These are phyloP conservation scores for Microcebus lehilahytsara DNA, from an alignment of 2,113 vertebrate species.

Conservation along the genomic window DNA sequence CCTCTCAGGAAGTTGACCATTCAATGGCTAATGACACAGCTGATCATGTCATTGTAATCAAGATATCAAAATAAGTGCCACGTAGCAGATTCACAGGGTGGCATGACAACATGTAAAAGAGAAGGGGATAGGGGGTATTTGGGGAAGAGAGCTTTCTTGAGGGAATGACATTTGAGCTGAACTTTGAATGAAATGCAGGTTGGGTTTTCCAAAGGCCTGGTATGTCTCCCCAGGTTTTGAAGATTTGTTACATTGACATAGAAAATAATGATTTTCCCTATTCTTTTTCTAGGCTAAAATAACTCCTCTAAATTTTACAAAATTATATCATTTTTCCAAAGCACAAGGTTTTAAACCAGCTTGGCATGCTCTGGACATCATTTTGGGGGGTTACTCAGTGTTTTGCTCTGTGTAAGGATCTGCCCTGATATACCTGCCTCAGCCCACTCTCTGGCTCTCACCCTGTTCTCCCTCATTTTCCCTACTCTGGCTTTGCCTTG, in stretches of 20 bases:
- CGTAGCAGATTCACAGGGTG: background rate
- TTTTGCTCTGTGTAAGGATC: background rate
- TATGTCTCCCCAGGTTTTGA: background rate
- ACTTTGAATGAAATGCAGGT: background rate
- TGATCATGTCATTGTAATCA: background rate
- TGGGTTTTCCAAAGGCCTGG: background rate
- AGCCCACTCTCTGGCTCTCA: background rate
- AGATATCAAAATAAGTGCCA: background rate
- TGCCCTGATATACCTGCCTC: background rate
- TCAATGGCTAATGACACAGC: background rate
- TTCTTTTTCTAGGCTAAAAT: slow-evolving; percentile 16
- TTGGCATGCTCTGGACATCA: background rate
- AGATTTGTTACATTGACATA: background rate
- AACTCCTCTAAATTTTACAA: background rate
- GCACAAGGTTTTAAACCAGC: background rate
- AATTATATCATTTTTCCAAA: background rate
- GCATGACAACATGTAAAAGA: background rate
- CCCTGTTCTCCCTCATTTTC: background rate
- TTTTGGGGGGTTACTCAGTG: background rate
- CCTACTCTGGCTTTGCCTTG: background rate
- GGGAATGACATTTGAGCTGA: background rate
- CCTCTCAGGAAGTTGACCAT: background rate
- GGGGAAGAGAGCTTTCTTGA: background rate
- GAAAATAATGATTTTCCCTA: background rate
- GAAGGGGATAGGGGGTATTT: background rate